These are phyloP conservation scores for Tinea trinotella DNA, from an alignment of 2,888 invertebrate genomes.

Conservation along the genomic window DNA sequence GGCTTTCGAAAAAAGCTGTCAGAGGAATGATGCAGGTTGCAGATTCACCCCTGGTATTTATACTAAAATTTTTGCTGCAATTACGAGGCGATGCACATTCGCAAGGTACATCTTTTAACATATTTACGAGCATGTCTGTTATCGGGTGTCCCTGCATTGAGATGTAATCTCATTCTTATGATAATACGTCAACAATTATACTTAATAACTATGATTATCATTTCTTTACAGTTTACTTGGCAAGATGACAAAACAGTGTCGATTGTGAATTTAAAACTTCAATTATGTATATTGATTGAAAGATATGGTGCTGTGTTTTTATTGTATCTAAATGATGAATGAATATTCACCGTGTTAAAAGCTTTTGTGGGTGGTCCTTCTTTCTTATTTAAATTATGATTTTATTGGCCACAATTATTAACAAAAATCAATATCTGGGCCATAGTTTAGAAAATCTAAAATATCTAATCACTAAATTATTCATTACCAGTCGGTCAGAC, in stretches of 20 bases:
- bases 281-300: neutral
- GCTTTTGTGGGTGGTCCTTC: neutral
- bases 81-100: slow-evolving; percentile 49
- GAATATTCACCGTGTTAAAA: neutral
- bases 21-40: slow-evolving; percentile 58
- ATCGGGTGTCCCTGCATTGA: slow-evolving; percentile 10
- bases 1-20: slow-evolving; percentile 36
- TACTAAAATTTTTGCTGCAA: slow-evolving; percentile 56
- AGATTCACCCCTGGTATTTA: slow-evolving; percentile 62
- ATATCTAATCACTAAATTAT: too few relatives aligned
- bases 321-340: slow-evolving; percentile 1
- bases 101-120: slow-evolving; percentile 21
- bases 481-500: too few relatives aligned
- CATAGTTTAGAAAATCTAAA: too few relatives aligned
- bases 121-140: slow-evolving; percentile 14
- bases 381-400: neutral
- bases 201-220: slow-evolving; percentile 1
- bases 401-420: too few relatives aligned
- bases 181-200: neutral
- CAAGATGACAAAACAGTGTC: neutral
- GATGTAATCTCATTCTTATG: neutral
- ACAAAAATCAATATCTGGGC: too few relatives aligned
- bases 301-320: neutral
- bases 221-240: neutral
- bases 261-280: neutral